Evolutionary conservation across 1,140 invertebrate species (phyloP).

Genomic region (Tetramorium parvispinum): DNA sequence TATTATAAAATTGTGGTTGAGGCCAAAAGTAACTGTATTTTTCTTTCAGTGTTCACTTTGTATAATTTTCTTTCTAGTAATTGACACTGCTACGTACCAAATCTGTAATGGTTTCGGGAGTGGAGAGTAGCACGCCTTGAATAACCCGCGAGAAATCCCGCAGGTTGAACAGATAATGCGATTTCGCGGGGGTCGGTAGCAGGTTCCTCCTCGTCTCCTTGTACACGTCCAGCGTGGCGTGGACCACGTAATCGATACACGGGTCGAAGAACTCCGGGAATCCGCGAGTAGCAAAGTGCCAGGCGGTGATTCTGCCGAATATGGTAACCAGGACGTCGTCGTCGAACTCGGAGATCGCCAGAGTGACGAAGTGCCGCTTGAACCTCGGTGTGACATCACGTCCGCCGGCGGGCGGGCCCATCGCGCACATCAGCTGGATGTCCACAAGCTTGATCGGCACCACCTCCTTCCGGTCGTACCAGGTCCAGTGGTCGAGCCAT

Average conservation of each 20-base stretch:
- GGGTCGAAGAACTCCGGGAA: constrained; percentile 96
- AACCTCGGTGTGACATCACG: constrained; percentile 95
- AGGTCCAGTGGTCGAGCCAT: constrained; percentile 96
- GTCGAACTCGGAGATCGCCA: constrained; percentile 96
- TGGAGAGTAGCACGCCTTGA: constrained; percentile 86
- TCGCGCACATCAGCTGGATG: constrained; percentile 94
- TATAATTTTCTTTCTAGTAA: not conserved
- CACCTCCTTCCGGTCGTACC: constrained; percentile 96
- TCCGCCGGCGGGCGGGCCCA: constrained; percentile 94
- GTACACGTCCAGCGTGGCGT: constrained; percentile 94
- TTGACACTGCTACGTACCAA: constrained; percentile 64
- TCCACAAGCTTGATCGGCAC: constrained; percentile 94
- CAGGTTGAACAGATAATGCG: constrained; percentile 98
- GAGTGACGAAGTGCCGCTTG: constrained; percentile 95
- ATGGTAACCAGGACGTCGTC: constrained; percentile 95
- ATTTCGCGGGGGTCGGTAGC: constrained; percentile 96
- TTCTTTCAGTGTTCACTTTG: not conserved
- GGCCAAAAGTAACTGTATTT: too few relatives aligned
- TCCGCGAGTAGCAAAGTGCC: constrained; percentile 95
- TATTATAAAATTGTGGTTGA: too few relatives aligned
- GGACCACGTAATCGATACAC: constrained; percentile 93
- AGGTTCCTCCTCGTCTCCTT: constrained; percentile 92
- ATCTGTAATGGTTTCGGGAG: constrained; percentile 69
- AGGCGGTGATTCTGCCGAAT: constrained; percentile 95
- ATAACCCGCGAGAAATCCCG: constrained; percentile 97